Base-by-base conservation (phyloP, 2,888 invertebrate genomes). In the Ophioninae sp. region DNA sequence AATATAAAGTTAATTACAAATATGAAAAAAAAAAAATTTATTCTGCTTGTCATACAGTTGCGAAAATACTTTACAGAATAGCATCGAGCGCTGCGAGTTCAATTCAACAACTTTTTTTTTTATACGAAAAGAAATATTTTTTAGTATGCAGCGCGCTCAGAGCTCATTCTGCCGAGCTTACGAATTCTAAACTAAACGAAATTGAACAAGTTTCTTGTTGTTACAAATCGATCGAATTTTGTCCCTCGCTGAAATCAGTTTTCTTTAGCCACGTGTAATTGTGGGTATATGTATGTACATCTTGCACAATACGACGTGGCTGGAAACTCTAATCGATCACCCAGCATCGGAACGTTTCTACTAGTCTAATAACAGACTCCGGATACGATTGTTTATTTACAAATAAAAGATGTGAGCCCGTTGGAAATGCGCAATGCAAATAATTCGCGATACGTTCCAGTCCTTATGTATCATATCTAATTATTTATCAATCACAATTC, bases 401-500 rank as follows among this genome's bases (percentile, higher is more conserved):
- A 68, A 68, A 68, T 50, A 68, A 68, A 23, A 23, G n/a, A 50
- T 7, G 17, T 68, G 13, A 68, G 23, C 68, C 50, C 44, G 17
- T 23, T 7, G 23, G 50, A 50, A 44, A 50, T 21, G 41, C 62
- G 62, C 44, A 23, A 23, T 41, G 72, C 21, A 73, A 44, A n/a
- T 73, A 62, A 82, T 78, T 69, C 77, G 50, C 67, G 41, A 62
- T 37, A 57, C 23, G 30, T 77, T 64, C 44, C 23, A 65, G 37
- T 44, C 65, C 20, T 8, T 13, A 69, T 21, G 8, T 7, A 65
- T 30, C 67, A 44, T 68, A 30, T 41, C 39, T 41, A 75, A 37
- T 75, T 56, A 64, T 61, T 65, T 20, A 59, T 68, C 44, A 70
- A 81, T 81, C 81, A 81, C 81, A 77, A 72, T 81, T 81, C 37